A percentile compares a stretch with the other conserved stretches of the same genome.
phyloP scores from a whole-genome alignment of 2,888 invertebrate species.

The Lamellibrachia satsuma region DNA sequence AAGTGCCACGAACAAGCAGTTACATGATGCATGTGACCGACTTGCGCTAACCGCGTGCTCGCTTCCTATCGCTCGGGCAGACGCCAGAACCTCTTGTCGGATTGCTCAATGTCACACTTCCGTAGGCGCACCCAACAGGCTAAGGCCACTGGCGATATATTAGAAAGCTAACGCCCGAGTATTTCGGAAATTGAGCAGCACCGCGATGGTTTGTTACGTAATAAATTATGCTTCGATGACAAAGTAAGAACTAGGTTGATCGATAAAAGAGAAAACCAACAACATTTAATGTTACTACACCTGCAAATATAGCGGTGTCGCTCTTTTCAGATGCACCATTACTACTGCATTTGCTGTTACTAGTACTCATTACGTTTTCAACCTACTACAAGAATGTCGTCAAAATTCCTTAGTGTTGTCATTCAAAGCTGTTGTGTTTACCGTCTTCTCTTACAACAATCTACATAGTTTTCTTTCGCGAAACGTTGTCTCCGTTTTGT shows the following conservation, averaged over 20 bases:
- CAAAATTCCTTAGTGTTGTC: not conserved
- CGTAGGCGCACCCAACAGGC: not conserved
- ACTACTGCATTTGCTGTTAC: not conserved
- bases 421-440: too few relatives aligned
- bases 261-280: not conserved
- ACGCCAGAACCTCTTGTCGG: not conserved
- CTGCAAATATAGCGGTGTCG: not conserved
- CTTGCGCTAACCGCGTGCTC: not conserved
- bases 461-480: too few relatives aligned
- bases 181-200: not conserved
- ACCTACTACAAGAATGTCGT: not conserved
- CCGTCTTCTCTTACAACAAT: too few relatives aligned
- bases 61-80: not conserved
- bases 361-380: not conserved
- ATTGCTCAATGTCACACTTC: not conserved
- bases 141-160: not conserved
- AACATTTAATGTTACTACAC: too few relatives aligned
- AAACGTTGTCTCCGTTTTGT: too few relatives aligned
- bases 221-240: not conserved
- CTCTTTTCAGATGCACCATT: not conserved
- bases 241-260: not conserved
- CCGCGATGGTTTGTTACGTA: not conserved
- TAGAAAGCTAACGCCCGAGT: not conserved
- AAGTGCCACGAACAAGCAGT: not conserved
- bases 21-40: not conserved